Base-by-base conservation (phyloP, 1,140 invertebrate species). In the Anoplolepis gracilipes region DNA sequence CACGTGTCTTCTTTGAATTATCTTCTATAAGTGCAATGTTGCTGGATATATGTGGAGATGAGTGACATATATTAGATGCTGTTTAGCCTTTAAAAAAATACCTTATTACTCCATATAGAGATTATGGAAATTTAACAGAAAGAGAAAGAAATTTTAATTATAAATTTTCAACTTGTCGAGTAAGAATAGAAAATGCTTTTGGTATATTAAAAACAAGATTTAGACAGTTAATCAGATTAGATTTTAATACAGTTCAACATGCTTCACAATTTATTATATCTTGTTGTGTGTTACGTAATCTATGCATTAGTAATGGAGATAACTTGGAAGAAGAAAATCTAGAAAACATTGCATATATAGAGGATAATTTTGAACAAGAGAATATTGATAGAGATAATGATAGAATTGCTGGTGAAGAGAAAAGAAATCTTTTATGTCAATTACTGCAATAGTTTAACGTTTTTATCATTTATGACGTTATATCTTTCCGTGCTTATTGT, bases 21-120 rank as follows among this genome's bases (percentile, higher is more conserved):
- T 65, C 64, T 39, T 65, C 39, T 5, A 65, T 65, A 39, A 65
- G 11, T 25, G 7, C 7, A 11, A 39, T 0, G 1, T 65, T 65
- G 36, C 33, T n/a, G 13, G n/a, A 25, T 39, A 25, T 42, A 42
- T 42, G 62, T 65, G 36, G n/a, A 0, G 7, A 65, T 65, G 33
- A 65, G 16, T 65, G 64, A 11, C n/a, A 42, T 65, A 42, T 65
- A 65, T 25, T 65, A 22, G n/a, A 65, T 39, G n/a, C 36, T 65
- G n/a, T n/a, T 19, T 64, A 64, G 10, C 33, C 64, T 25, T 10
- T 25, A 5, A 65, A 25, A 65, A 65, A 65, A 25, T 65, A 65
- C 2, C 1, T 65, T 5, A 42, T 65, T 42, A 65, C 33, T 65
- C n/a, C 64, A 5, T 65, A 65, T 25, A 11, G 64, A 65, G 19